Percentiles rank a stretch among this genome's conserved stretches.
phyloP scores from a whole-genome alignment of 2,888 invertebrate species.

The Orthonychiurus folsomi region DNA sequence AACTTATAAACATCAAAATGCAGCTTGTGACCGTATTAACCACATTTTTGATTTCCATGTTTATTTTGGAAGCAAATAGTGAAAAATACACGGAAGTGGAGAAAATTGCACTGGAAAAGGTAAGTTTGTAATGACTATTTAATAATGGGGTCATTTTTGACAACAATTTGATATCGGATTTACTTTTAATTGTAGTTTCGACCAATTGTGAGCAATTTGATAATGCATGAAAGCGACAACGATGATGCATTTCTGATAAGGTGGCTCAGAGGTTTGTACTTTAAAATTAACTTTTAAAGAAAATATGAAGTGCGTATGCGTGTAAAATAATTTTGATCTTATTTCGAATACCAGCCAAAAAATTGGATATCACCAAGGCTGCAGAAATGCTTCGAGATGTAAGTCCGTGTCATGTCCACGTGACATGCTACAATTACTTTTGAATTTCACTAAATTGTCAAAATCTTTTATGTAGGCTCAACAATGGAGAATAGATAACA shows the following conservation, averaged over 20 bases:
- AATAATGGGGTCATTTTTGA: not conserved
- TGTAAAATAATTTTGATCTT: not conserved
- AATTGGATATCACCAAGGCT: not conserved
- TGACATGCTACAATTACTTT: not conserved
- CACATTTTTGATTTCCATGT: no score
- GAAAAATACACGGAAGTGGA: not conserved
- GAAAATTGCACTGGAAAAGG: not conserved
- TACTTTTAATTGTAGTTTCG: not conserved
- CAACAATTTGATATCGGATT: no score
- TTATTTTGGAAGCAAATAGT: no score
- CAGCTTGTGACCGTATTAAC: no score
- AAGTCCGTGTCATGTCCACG: not conserved
- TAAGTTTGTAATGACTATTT: not conserved
- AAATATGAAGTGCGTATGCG: not conserved
- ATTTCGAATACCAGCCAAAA: not conserved
- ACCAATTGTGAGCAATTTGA: not conserved
- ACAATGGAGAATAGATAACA: not conserved
- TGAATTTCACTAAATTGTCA: not conserved
- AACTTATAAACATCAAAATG: no score
- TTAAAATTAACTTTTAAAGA: not conserved
- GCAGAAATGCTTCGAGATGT: not conserved
- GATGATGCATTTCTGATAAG: not conserved
- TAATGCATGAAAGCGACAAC: not conserved
- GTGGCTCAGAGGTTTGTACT: not conserved
- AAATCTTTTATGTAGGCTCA: not conserved